Percentiles rank a stretch among this genome's conserved stretches.
phyloP scores from a whole-genome alignment of 2,888 invertebrate genomes.

The Cephus runcator region DNA sequence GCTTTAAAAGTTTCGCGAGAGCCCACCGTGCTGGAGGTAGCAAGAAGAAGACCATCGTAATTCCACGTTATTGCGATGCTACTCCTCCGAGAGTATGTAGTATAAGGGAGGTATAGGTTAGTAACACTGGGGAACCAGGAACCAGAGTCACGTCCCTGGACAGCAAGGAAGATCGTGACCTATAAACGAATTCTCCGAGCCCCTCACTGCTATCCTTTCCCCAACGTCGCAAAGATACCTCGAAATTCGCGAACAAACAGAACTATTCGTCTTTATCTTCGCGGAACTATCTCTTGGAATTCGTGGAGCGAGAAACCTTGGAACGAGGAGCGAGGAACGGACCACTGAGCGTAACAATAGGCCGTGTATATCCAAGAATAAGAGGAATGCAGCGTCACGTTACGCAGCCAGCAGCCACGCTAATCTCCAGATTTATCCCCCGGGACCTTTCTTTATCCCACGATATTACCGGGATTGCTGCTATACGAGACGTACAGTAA shows the following conservation, averaged over 20 bases:
- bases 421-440: slow-evolving; percentile 47
- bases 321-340: slow-evolving; percentile 1
- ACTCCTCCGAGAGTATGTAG: slow-evolving; percentile 11
- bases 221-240: slow-evolving; percentile 17
- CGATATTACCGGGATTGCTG: slow-evolving; percentile 29
- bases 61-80: slow-evolving; percentile 3
- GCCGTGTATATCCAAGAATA: neutral
- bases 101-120: slow-evolving; percentile 31
- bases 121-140: slow-evolving; percentile 12
- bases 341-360: slow-evolving; percentile 12
- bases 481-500: slow-evolving; percentile 2
- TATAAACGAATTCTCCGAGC: slow-evolving; percentile 23
- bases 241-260: slow-evolving; percentile 45
- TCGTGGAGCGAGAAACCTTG: slow-evolving; percentile 29
- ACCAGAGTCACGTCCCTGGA: slow-evolving; percentile 17
- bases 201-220: neutral
- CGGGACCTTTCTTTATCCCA: slow-evolving; percentile 24
- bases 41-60: neutral
- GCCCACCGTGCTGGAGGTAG: slow-evolving; percentile 5
- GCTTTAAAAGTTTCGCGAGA: neutral
- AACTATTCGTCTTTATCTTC: slow-evolving; percentile 55
- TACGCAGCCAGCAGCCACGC: slow-evolving; percentile 30
- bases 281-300: slow-evolving; percentile 43
- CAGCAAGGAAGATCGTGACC: slow-evolving; percentile 34
- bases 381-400: slow-evolving; percentile 27